phyloP scores from a whole-genome alignment of 1,140 invertebrate genomes.

The Drosophila melanica region DNA sequence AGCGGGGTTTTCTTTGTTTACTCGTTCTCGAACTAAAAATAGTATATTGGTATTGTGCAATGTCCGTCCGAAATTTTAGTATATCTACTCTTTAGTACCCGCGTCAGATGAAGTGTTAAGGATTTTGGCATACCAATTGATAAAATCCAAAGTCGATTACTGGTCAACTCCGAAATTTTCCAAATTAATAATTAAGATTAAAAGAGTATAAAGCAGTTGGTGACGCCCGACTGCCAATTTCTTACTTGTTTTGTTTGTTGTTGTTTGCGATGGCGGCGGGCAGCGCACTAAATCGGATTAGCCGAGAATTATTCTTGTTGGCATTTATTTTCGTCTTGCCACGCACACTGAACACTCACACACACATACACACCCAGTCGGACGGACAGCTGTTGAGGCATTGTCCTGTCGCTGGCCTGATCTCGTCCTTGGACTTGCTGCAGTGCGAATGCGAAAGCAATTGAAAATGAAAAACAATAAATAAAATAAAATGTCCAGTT shows the following conservation, averaged over 20 bases:
- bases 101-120: no score
- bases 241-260: neutral
- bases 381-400: slow-evolving; percentile 32
- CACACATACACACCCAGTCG: neutral
- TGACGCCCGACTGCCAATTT: no score
- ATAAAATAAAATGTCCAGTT: slow-evolving; percentile 71
- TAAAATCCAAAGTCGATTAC: no score
- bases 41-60: no score
- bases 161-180: no score
- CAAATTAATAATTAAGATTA: no score
- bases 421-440: slow-evolving; percentile 39
- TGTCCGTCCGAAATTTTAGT: no score
- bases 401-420: slow-evolving; percentile 27
- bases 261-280: slow-evolving; percentile 17
- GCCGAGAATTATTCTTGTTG: slow-evolving; percentile 77
- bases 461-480: slow-evolving; percentile 44
- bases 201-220: no score
- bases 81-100: no score
- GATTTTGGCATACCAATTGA: no score
- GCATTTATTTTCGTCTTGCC: slow-evolving; percentile 71
- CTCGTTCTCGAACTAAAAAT: no score
- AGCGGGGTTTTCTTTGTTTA: slow-evolving; percentile 10
- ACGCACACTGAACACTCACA: slow-evolving; percentile 13
- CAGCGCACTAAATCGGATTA: slow-evolving; percentile 77
- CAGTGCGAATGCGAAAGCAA: slow-evolving; percentile 28